Evolutionary conservation across 2,113 vertebrate genomes (phyloP).

Genomic region (Oreotrochilus melanogaster): DNA sequence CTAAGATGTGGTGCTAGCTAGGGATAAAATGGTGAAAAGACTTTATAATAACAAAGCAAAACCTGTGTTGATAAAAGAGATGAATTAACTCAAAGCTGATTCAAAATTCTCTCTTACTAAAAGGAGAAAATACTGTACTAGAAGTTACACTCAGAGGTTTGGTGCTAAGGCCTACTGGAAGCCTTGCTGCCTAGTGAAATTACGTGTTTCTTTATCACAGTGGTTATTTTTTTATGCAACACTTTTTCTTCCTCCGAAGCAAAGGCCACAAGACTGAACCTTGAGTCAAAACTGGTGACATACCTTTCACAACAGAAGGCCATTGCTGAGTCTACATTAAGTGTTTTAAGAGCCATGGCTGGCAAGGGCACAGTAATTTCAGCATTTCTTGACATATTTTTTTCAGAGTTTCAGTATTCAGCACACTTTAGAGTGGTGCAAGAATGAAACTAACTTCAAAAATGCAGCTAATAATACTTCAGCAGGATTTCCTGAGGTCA

Average conservation of each 20-base stretch:
- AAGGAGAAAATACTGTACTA: not conserved
- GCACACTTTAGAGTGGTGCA: not conserved
- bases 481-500: not conserved
- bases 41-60: not conserved
- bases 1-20: not conserved
- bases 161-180: not conserved
- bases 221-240: not conserved
- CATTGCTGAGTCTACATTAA: not conserved
- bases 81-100: not conserved
- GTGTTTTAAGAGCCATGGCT: not conserved
- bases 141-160: not conserved
- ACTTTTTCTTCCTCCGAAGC: not conserved
- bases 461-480: not conserved
- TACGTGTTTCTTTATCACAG: not conserved
- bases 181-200: not conserved
- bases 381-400: not conserved
- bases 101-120: not conserved
- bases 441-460: not conserved
- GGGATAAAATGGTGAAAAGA: not conserved
- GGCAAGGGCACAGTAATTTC: not conserved
- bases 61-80: not conserved
- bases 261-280: not conserved
- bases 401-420: not conserved
- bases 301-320: not conserved
- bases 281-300: not conserved